phyloP scores from a whole-genome alignment of 2,113 vertebrate genomes.

The Amphiprion percula region DNA sequence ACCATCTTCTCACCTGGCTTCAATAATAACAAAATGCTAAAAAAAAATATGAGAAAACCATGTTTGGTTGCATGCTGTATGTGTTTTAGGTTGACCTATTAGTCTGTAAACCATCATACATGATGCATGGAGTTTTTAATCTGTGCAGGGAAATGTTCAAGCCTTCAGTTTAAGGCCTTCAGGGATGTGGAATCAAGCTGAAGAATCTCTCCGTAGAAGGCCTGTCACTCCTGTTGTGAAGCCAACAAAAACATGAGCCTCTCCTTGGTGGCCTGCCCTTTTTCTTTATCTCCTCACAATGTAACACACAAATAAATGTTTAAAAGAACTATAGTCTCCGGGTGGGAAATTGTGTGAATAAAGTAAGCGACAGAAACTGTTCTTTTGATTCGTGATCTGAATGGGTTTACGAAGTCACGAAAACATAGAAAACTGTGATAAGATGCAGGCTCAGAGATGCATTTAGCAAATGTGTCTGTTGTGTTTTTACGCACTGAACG shows the following conservation, averaged over 20 bases:
- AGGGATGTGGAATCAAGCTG: constrained; percentile 26
- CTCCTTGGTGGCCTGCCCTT: constrained; percentile 41
- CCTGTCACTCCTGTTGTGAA: constrained; percentile 1
- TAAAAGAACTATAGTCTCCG: constrained; percentile 13
- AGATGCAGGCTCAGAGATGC: not conserved
- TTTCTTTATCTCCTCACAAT: constrained; percentile 20
- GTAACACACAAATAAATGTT: constrained; percentile 24
- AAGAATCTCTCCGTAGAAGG: constrained; percentile 17
- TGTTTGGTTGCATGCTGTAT: no score
- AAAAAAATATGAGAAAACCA: no score
- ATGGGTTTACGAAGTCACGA: not conserved
- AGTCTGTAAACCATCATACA: no score
- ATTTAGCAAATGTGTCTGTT: no score
- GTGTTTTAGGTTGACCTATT: no score
- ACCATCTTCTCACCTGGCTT: no score
- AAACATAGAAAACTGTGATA: not conserved
- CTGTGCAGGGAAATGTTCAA: constrained; percentile 1
- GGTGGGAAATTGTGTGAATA: constrained; percentile 6
- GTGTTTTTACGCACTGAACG: no score
- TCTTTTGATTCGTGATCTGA: no score
- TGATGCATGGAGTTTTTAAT: not conserved
- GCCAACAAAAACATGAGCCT: constrained; percentile 13
- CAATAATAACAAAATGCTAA: no score
- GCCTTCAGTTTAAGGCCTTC: constrained; percentile 7
- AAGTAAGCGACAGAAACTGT: not conserved